Evolutionary conservation across 2,888 invertebrate genomes (phyloP).

Genomic region (Opisthograptis luteolata): DNA sequence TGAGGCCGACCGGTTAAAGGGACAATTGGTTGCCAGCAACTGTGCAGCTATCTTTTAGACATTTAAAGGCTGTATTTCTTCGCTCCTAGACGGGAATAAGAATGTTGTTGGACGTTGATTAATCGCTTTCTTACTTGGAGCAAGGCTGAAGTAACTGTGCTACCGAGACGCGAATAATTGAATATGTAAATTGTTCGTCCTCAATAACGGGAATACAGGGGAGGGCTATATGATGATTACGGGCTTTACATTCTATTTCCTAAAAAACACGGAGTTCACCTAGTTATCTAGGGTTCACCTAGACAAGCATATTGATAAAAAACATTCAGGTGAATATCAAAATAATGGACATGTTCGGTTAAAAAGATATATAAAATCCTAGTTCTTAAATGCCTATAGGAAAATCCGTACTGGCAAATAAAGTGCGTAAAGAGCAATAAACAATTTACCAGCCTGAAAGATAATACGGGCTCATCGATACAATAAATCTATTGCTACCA

Average conservation of each 20-base stretch:
- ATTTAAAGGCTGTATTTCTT: constrained; percentile 70
- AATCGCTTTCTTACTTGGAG: constrained; percentile 54
- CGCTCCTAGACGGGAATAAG: constrained; percentile 55
- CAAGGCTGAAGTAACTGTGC: constrained; percentile 49
- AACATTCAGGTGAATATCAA: too few species aligned
- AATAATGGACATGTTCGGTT: too few species aligned
- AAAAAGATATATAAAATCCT: too few species aligned
- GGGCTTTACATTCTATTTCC: too few species aligned
- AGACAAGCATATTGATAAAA: too few species aligned
- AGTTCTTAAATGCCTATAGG: too few species aligned
- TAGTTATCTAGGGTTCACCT: too few species aligned
- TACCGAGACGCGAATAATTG: constrained; percentile 55
- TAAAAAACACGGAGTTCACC: too few species aligned
- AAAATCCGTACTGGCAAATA: constrained; percentile 34
- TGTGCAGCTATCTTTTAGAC: constrained; percentile 68
- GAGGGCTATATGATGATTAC: constrained; percentile 10
- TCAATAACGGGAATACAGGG: constrained; percentile 37
- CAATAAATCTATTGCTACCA: constrained; percentile 74
- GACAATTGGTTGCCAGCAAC: constrained; percentile 71
- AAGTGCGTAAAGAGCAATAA: constrained; percentile 30
- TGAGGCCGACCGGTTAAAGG: constrained; percentile 71
- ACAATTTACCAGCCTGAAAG: constrained; percentile 43
- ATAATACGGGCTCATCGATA: constrained; percentile 58
- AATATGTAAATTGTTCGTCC: constrained; percentile 53
- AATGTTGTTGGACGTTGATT: constrained; percentile 65